Percentiles rank a stretch among this genome's conserved stretches.
These are phyloP conservation scores for Nanorana parkeri DNA, from an alignment of 2,113 vertebrate species.

Conservation along the genomic window DNA sequence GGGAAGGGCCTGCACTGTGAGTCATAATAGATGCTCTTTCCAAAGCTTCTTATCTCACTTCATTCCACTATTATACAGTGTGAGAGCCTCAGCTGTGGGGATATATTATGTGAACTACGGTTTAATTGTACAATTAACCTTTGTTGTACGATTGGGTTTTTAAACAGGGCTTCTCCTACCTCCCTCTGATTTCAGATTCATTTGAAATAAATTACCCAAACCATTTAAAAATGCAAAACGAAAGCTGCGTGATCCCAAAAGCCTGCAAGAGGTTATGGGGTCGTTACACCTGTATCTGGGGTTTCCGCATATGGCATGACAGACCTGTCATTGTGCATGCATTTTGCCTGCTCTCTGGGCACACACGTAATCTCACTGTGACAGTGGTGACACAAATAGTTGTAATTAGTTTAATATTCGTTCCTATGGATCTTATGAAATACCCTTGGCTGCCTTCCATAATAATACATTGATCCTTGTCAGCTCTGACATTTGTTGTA, in stretches of 20 bases:
- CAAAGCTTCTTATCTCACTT: constrained; percentile 38
- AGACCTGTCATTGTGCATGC: constrained; percentile 14
- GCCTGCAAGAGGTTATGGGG: constrained; percentile 27
- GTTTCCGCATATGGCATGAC: constrained; percentile 21
- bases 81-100: constrained; percentile 52
- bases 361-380: constrained; percentile 21
- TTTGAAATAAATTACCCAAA: constrained; percentile 49
- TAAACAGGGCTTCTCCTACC: constrained; percentile 43
- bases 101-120: constrained; percentile 54
- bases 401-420: constrained; percentile 36
- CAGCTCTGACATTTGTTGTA: neutral
- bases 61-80: constrained; percentile 52
- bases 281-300: constrained; percentile 25
- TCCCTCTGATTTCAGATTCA: constrained; percentile 20
- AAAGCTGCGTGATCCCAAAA: neutral
- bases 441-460: constrained; percentile 26
- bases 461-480: constrained; percentile 31
- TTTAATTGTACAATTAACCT: constrained; percentile 57
- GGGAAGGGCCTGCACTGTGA: constrained; percentile 35
- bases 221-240: constrained; percentile 53
- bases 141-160: constrained; percentile 52
- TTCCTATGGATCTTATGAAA: constrained; percentile 37
- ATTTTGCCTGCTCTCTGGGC: constrained; percentile 9
- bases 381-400: constrained; percentile 35
- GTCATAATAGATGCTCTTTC: constrained; percentile 44